Conservation (phyloP, 2,113 vertebrate genomes). For the Cyanoliseus patagonus region DNA sequence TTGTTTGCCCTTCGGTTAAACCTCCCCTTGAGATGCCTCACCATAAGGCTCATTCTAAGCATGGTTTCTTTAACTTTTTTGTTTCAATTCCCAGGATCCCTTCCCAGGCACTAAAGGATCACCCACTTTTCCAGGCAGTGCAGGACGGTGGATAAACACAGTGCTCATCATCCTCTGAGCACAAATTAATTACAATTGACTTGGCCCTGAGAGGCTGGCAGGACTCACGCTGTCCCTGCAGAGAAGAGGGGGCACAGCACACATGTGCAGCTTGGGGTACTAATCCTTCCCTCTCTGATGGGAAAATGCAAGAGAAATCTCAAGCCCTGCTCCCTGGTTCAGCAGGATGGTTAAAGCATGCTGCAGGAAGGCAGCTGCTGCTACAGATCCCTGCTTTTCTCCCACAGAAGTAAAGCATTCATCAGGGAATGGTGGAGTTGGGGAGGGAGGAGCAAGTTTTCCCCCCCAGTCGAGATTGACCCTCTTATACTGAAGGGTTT, state of each 20-base stretch:
- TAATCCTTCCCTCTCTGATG: background rate
- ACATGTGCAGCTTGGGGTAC: background rate
- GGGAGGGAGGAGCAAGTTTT: background rate
- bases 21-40: background rate
- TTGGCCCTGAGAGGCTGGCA: background rate
- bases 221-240: background rate
- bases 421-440: rapidly evolving
- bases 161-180: background rate
- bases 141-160: background rate
- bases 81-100: background rate
- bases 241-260: background rate
- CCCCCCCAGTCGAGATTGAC: background rate
- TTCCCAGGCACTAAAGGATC: background rate
- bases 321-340: rapidly evolving
- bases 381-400: background rate
- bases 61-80: background rate
- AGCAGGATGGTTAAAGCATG: background rate
- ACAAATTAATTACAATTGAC: background rate
- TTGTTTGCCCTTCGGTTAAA: slow-evolving; percentile 18
- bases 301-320: background rate
- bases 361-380: background rate
- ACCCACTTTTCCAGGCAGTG: background rate
- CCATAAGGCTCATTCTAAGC: background rate
- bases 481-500: background rate
- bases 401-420: background rate